phyloP scores from a whole-genome alignment of 2,113 vertebrate genomes.

The Sigmodon hispidus region DNA sequence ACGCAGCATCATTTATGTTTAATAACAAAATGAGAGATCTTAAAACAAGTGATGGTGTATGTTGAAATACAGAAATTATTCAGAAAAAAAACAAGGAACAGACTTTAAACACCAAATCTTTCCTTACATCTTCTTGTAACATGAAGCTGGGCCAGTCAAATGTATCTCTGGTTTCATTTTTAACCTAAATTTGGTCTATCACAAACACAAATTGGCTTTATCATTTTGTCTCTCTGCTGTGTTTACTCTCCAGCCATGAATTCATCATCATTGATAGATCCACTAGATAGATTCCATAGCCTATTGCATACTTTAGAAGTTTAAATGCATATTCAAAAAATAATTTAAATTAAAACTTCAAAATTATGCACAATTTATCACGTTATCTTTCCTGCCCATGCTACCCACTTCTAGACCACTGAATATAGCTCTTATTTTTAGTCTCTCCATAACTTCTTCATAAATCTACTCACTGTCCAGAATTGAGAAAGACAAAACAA shows the following conservation, averaged over 20 bases:
- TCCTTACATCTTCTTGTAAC: neutral
- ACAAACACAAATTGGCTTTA: neutral
- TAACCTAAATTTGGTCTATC: neutral
- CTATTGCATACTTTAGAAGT: neutral
- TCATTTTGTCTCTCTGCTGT: no score
- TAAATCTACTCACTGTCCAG: neutral
- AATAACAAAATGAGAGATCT: neutral
- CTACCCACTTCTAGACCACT: rapidly evolving
- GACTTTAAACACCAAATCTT: neutral
- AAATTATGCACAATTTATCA: neutral
- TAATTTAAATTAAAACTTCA: neutral
- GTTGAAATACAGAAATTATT: no score
- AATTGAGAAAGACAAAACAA: neutral
- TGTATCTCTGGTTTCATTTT: neutral
- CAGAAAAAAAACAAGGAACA: neutral
- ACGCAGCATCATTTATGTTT: neutral
- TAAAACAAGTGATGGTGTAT: neutral
- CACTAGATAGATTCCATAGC: neutral
- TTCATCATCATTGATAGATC: neutral
- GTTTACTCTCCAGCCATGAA: no score
- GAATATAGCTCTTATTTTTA: no score
- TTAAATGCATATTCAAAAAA: neutral
- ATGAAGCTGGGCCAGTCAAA: neutral
- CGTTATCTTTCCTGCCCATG: neutral
- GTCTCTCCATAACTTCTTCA: no score